phyloP scores from a whole-genome alignment of 1,140 invertebrate genomes.

The Drosophila nigromelanica region DNA sequence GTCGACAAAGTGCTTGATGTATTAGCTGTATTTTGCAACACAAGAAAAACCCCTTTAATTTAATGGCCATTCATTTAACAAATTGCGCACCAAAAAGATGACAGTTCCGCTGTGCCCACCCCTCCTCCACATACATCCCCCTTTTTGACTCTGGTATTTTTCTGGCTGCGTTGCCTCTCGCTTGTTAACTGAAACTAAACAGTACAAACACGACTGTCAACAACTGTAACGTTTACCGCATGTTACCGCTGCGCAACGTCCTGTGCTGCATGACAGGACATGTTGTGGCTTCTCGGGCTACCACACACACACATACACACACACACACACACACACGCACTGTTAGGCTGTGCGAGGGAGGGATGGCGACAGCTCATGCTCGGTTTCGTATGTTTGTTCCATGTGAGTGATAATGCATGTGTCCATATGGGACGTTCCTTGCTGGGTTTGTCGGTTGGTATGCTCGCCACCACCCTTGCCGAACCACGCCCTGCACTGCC shows the following conservation, averaged over 20 bases:
- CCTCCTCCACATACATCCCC: too few species aligned
- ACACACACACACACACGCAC: slow-evolving; percentile 2
- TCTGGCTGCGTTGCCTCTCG: slow-evolving; percentile 45
- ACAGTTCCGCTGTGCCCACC: background rate
- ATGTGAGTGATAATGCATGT: slow-evolving; percentile 49
- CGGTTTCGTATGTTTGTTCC: slow-evolving; percentile 55
- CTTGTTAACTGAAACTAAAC: slow-evolving; percentile 79
- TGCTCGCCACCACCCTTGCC: background rate
- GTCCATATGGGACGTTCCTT: slow-evolving; percentile 46
- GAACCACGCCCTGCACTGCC: background rate
- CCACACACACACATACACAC: slow-evolving; percentile 46
- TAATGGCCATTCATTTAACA: slow-evolving; percentile 39
- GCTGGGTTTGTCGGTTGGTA: slow-evolving; percentile 10
- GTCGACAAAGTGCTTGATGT: background rate
- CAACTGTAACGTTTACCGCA: slow-evolving; percentile 81
- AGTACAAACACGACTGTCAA: slow-evolving; percentile 77
- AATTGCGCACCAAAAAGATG: slow-evolving; percentile 42
- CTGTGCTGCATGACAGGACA: slow-evolving; percentile 75
- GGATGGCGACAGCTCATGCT: slow-evolving; percentile 10
- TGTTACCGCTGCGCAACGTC: slow-evolving; percentile 67
- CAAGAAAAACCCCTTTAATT: slow-evolving; percentile 18
- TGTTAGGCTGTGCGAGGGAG: background rate
- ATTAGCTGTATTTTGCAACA: slow-evolving; percentile 4
- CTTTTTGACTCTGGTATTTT: slow-evolving; percentile 19
- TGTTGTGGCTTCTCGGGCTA: slow-evolving; percentile 69